Evolutionary conservation across 2,797 vertebrate species (phyloP).

Genomic region (Parambassis ranga): DNA sequence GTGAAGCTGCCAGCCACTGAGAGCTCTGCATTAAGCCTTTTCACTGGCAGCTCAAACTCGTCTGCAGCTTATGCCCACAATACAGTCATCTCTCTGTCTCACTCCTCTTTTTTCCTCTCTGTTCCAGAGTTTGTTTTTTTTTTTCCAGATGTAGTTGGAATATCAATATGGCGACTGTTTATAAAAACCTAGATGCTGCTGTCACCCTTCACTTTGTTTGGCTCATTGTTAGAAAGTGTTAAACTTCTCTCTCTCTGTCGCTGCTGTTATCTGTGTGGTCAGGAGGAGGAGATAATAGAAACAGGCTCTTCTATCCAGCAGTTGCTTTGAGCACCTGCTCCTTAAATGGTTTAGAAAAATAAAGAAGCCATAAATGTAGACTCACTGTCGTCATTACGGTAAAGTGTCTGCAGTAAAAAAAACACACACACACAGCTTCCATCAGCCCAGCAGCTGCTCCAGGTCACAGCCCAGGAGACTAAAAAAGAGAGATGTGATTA

Average conservation of each 20-base stretch:
- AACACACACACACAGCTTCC: constrained; percentile 33
- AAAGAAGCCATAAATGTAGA: constrained; percentile 59
- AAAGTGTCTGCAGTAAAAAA: constrained; percentile 66
- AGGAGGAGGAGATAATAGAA: constrained; percentile 65
- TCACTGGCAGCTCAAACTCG: constrained; percentile 56
- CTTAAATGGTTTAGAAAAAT: constrained; percentile 67
- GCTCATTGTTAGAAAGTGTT: constrained; percentile 33
- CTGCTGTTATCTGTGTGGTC: constrained; percentile 31
- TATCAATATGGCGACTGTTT: constrained; percentile 22
- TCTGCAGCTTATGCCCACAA: constrained; percentile 51
- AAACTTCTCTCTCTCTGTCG: constrained; percentile 9
- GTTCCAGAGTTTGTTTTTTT: constrained; percentile 24
- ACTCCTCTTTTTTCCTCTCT: constrained; percentile 4
- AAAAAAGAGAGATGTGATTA: not conserved
- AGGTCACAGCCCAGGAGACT: constrained; percentile 48
- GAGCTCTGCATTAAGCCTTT: constrained; percentile 59
- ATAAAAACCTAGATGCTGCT: too few relatives aligned
- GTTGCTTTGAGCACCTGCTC: constrained; percentile 60
- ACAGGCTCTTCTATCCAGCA: constrained; percentile 46
- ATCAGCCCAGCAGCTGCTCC: constrained; percentile 39
- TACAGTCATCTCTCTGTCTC: constrained; percentile 19
- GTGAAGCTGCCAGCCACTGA: constrained; percentile 55
- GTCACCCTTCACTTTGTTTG: constrained; percentile 25
- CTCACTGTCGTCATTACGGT: constrained; percentile 42
- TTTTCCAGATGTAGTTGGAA: constrained; percentile 23